These are phyloP conservation scores for Cyprinodon brontotheroides DNA, from an alignment of 2,113 vertebrate genomes.

Conservation along the genomic window DNA sequence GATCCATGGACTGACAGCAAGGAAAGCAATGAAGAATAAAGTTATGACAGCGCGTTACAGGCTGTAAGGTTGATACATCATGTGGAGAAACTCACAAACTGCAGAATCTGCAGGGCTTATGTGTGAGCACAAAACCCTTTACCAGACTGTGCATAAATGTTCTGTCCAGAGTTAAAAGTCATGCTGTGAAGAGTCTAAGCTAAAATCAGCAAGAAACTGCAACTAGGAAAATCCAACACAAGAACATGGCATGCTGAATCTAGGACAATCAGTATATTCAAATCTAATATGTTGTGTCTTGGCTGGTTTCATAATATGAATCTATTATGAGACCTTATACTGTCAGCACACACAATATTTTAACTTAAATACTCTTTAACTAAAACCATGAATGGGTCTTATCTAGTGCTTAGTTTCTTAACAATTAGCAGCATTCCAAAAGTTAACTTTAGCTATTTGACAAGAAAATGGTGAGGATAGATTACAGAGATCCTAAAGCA, in stretches of 20 bases:
- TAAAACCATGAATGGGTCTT: background rate
- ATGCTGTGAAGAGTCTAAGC: conserved; percentile 50
- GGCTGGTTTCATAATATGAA: background rate
- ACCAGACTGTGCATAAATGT: conserved; percentile 1
- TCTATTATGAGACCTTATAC: background rate
- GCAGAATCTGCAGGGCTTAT: conserved; percentile 11
- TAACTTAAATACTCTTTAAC: background rate
- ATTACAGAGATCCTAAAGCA: background rate
- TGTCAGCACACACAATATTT: background rate
- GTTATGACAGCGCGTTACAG: conserved; percentile 41
- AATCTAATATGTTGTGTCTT: background rate
- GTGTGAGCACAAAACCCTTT: conserved; percentile 8
- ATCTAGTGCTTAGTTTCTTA: background rate
- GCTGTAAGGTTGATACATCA: conserved; percentile 47
- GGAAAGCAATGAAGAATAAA: conserved; percentile 42
- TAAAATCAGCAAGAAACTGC: background rate
- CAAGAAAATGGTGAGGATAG: too few relatives aligned
- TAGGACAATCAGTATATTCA: background rate
- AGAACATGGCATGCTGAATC: background rate
- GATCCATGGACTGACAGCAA: conserved; percentile 41
- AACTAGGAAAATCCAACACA: background rate
- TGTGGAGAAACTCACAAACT: conserved; percentile 34
- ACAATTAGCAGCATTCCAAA: background rate
- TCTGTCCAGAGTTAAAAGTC: conserved; percentile 31
- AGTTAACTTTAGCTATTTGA: background rate